phyloP scores from a whole-genome alignment of 2,113 vertebrate species.

The Jaculus jaculus region DNA sequence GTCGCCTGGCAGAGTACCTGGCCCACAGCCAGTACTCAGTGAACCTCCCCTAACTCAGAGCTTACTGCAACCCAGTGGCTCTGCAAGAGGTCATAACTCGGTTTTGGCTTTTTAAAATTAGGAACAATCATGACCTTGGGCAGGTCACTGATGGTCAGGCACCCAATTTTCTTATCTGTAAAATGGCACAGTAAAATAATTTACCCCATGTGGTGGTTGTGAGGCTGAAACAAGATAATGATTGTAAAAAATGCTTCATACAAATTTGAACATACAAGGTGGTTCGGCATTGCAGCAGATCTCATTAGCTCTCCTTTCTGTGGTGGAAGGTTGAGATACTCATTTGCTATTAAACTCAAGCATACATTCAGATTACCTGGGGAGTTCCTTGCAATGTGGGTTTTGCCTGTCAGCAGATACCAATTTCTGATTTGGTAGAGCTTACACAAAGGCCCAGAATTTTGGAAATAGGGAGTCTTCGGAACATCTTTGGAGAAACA shows the following conservation, averaged over 20 bases:
- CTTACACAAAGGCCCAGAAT: not conserved
- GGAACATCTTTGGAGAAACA: conserved; percentile 14
- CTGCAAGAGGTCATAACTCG: not conserved
- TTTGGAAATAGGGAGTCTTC: not conserved
- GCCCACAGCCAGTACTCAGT: not conserved
- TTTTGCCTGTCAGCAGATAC: conserved; percentile 23
- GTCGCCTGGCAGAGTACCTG: not conserved
- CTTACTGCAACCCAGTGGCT: not conserved
- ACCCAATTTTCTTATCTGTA: not conserved
- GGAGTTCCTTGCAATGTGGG: not conserved
- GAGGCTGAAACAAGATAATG: not conserved
- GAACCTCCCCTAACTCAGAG: not conserved
- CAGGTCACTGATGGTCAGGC: not conserved
- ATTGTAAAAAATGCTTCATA: not conserved
- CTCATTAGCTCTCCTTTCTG: not conserved
- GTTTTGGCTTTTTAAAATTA: not conserved
- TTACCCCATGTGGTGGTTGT: not conserved
- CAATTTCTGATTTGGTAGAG: not conserved
- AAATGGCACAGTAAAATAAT: not conserved
- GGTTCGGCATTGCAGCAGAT: not conserved
- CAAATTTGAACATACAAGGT: fast-evolving
- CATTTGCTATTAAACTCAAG: not conserved
- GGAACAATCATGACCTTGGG: not conserved
- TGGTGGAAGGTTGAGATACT: not conserved
- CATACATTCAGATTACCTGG: not conserved